Percentiles rank a stretch among this genome's conserved stretches.
Conservation (phyloP, 2,888 invertebrate genomes). For the Vandiemenella viatica region DNA sequence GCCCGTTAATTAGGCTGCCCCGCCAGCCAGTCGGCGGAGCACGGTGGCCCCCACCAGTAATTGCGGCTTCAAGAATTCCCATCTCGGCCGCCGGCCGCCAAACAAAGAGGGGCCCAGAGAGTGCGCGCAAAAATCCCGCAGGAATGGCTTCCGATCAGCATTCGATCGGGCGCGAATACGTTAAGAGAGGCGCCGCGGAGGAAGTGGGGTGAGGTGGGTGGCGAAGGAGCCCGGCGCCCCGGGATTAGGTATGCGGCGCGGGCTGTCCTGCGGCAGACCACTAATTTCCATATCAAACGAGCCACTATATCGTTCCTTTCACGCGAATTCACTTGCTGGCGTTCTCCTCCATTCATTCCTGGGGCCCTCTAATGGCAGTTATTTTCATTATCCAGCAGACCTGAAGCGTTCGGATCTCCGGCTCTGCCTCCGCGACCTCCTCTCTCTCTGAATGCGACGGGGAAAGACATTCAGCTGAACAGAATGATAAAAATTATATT, state of each 20-base stretch:
- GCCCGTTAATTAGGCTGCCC: too few relatives aligned
- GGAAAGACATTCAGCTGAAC: conserved; percentile 10
- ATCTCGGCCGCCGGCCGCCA: too few relatives aligned
- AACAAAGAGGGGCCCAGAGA: too few relatives aligned
- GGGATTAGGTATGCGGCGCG: conserved; percentile 14
- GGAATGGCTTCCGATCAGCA: conserved; percentile 13
- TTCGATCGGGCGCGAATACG: conserved; percentile 7
- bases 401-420: conserved; percentile 9
- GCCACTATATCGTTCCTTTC: conserved; percentile 12
- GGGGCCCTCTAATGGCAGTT: conserved; percentile 12
- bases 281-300: conserved; percentile 17
- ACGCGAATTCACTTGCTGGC: conserved; percentile 7
- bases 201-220: conserved; percentile 3
- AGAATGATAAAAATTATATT: conserved; percentile 13
- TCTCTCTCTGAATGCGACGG: conserved; percentile 11
- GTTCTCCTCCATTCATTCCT: conserved; percentile 9
- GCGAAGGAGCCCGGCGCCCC: conserved; percentile 14
- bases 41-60: too few relatives aligned
- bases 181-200: neutral
- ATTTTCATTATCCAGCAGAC: conserved; percentile 14
- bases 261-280: conserved; percentile 11
- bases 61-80: too few relatives aligned
- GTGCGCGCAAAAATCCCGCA: conserved; percentile 4
- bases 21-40: too few relatives aligned
- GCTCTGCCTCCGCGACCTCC: neutral